Evolutionary conservation across 2,797 vertebrate genomes (phyloP), one percentile per base, ranked within the genome.

Genomic region (Sebastiscus tertius): DNA sequence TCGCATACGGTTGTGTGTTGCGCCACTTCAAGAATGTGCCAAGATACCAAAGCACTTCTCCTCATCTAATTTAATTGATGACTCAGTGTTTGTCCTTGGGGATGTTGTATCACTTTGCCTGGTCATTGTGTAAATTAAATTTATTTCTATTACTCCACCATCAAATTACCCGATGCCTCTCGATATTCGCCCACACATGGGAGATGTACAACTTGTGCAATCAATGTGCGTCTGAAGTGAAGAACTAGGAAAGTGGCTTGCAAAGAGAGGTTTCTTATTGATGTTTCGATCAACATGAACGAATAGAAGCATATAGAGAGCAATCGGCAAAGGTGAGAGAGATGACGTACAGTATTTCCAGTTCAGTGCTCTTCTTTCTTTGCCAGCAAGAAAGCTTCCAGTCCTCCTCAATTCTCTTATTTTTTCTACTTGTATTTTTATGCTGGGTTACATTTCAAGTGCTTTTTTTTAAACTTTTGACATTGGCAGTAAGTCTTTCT

Each of bases 51-150:
- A 81, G 79, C 66, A 31, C 72, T 65, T 72, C 73, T 80, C 49
- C 80, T 92, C 79, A 89, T 93, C 72, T 87, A 60, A 91, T 92
- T 90, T 90, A 87, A 87, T 62, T 49, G 84, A 88, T 88, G 87
- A 76, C 75, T 90, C 83, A 77, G 67, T 64, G 42, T 88, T 91
- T 88, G 93, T 93, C 93, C 92, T 91, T 94, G 92, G 76, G 69
- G 87, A 85, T 36, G 71, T 80, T 36, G 71, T 80, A 67, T 78
- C 77, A 75, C 24, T 8, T 71, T 65, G 80, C 80, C 85, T 84
- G 63, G 80, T 76, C 86, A 63, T 81, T 77, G 89, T 68, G 69
- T 87, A 90, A 89, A 93, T 93, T 89, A 20, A 88, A 90, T 94
- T 85, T 84, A 79, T 87, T 92, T 89, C 77, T 85, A 66, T 79